Evolutionary conservation across 2,113 vertebrate species (phyloP).

Genomic region (Protobothrops mucrosquamatus): DNA sequence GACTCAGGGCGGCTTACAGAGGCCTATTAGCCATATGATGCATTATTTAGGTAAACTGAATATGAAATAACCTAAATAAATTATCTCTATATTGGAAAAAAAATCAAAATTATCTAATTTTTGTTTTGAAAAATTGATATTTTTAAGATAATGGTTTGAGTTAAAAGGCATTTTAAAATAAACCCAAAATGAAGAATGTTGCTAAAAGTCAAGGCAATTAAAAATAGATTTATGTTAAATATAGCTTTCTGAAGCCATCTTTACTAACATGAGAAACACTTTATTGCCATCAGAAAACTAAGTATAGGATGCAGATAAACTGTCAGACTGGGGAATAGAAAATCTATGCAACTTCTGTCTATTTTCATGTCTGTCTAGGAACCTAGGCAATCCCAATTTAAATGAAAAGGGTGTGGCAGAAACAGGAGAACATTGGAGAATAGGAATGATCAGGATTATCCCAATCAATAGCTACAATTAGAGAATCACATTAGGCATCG

Average conservation of each 20-base stretch:
- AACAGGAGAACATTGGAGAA: not conserved
- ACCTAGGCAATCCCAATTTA: not conserved
- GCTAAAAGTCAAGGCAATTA: constrained; percentile 13
- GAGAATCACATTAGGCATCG: not conserved
- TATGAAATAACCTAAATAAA: constrained; percentile 5
- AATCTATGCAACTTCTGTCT: not conserved
- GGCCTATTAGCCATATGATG: constrained; percentile 31
- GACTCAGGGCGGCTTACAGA: too few relatives aligned
- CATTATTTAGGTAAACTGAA: constrained; percentile 42
- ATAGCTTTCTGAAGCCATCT: constrained; percentile 49
- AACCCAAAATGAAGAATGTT: constrained; percentile 4
- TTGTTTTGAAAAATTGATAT: not conserved
- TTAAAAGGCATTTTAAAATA: not conserved
- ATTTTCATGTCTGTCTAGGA: not conserved
- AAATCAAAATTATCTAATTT: constrained; percentile 37
- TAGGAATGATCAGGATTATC: not conserved
- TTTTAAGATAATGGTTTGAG: not conserved
- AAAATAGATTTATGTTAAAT: constrained; percentile 45
- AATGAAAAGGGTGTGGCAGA: not conserved
- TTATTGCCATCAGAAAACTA: constrained; percentile 27
- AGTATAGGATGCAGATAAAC: constrained; percentile 24
- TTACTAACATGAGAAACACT: constrained; percentile 50
- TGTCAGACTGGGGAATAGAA: not conserved
- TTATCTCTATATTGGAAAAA: not conserved
- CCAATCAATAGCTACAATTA: not conserved